A percentile compares a stretch with the other conserved stretches of the same genome.
Evolutionary conservation across 2,797 vertebrate genomes (phyloP).

Genomic region (Acanthiza pusilla): DNA sequence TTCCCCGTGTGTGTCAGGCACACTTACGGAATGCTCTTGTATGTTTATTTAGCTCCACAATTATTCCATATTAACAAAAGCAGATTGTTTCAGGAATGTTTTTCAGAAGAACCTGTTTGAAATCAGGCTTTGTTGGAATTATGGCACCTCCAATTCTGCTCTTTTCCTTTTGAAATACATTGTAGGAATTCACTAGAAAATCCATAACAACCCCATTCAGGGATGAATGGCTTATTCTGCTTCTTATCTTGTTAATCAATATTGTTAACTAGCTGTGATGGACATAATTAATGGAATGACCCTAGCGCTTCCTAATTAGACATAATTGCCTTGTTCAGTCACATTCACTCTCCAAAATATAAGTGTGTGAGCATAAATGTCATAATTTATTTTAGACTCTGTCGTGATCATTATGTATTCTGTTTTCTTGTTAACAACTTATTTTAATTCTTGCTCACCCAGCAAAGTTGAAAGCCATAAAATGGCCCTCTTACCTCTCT

Average conservation of each 20-base stretch:
- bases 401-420: neutral
- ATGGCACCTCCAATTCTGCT: neutral
- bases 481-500: neutral
- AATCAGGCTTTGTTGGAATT: neutral
- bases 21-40: slow-evolving; percentile 8
- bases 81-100: slow-evolving; percentile 29
- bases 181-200: neutral
- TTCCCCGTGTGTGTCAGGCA: slow-evolving; percentile 16
- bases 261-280: slow-evolving; percentile 53
- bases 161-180: neutral
- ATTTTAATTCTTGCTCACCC: neutral
- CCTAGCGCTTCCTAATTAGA: neutral
- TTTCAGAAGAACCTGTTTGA: neutral
- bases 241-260: slow-evolving; percentile 53
- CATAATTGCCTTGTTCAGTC: slow-evolving; percentile 18
- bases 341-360: neutral
- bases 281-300: slow-evolving; percentile 39
- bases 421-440: slow-evolving; percentile 5
- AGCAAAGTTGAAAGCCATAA: neutral
- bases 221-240: neutral
- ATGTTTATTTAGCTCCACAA: slow-evolving; percentile 21
- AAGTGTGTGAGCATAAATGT: neutral
- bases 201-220: neutral
- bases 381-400: neutral
- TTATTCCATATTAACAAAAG: slow-evolving; percentile 40